Base-by-base conservation (phyloP, 1,140 invertebrate species). In the Ephestia elutella region DNA sequence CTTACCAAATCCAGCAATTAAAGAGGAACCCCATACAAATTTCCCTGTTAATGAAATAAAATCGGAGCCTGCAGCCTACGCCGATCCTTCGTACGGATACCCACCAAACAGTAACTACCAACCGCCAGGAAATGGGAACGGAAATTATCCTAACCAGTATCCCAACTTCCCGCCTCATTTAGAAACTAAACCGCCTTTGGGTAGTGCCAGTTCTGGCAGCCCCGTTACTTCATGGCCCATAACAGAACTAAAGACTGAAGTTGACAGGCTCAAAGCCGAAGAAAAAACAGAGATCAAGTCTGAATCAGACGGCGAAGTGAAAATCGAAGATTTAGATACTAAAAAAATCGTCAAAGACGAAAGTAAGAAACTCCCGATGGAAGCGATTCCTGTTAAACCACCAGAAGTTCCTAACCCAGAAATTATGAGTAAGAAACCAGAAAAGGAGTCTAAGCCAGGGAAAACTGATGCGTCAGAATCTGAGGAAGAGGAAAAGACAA, bases 281-380 rank as follows among this genome's bases (percentile, higher is more conserved):
- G 81, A 89, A 18, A 90, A 90, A 79, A 60, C 69, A 8, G 89
- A 88, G 70, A 74, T 83, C 11, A 90, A 90, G 69, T 86, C 86
- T 13, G 89, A 90, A 74, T 90, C 89, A 0, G 89, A 90, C 54
- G 85, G 82, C 4, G 89, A 90, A 70, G 80, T 90, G 0, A 90
- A 91, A 75, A 91, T 91, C 30, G 90, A 90, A 61, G 90, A 91
- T 73, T 87, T 92, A 58, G 90, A 92, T 66, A 91, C 91, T 2
- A 91, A 91, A 66, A 91, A 90, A 75, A 90, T 92, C 51, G 90
- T 91, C 17, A 90, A 90, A 59, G 87, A 91, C 54, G 89, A 91
- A 60, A 71, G 73, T 28, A 86, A 82, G 63, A 87, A 82, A 53
- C 21, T 18, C 3, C 19, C 13, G n/a, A 53, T 18, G n/a, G 50